Conservation (phyloP, 2,888 invertebrate genomes). For the Mayetiola destructor region DNA sequence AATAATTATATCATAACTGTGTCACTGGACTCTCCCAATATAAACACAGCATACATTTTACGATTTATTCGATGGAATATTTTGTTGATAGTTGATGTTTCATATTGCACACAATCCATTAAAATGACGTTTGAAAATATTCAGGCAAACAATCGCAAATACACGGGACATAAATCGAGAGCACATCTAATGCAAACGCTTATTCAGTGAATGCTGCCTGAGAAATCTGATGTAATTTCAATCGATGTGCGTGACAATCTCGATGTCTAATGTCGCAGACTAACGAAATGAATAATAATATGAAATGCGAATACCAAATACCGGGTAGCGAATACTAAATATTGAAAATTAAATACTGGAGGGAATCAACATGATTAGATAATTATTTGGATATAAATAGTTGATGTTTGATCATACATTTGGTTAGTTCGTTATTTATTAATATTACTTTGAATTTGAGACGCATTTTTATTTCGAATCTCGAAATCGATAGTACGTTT, state of each 20-base stretch:
- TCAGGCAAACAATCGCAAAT: neutral
- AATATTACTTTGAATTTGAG: neutral
- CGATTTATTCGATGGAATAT: neutral
- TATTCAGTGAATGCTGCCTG: no score
- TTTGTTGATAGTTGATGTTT: neutral
- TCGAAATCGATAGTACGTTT: constrained; percentile 2
- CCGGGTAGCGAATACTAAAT: no score
- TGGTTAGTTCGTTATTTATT: neutral
- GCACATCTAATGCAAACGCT: no score
- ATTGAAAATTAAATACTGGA: no score
- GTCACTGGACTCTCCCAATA: constrained; percentile 5
- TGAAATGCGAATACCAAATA: no score
- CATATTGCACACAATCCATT: neutral
- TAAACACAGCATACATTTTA: constrained; percentile 2
- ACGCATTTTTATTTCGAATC: neutral
- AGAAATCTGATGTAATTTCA: constrained; percentile 1
- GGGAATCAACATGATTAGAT: constrained; percentile 10
- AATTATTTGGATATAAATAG: constrained; percentile 7
- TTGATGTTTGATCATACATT: neutral
- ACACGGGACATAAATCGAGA: neutral
- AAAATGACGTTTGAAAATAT: neutral
- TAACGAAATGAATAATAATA: no score
- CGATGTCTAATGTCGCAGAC: no score
- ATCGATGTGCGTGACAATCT: constrained; percentile 10
- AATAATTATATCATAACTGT: constrained; percentile 1